Evolutionary conservation across 2,888 invertebrate species (phyloP), one percentile per base, ranked within the genome.

Genomic region (Hirtodrosophila histrioides): DNA sequence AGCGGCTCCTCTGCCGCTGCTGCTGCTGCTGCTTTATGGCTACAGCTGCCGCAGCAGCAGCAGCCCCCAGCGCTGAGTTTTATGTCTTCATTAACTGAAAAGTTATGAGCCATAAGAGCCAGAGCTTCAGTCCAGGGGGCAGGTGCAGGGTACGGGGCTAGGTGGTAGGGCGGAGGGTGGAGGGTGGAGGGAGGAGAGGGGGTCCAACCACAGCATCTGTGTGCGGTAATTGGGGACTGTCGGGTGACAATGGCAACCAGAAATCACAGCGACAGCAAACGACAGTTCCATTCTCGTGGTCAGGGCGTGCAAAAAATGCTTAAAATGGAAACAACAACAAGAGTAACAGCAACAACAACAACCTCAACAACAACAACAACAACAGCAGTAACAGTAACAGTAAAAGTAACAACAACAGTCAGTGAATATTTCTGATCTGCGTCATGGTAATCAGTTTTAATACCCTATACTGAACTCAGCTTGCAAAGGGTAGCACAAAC

Each of bases 81-180:
- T 89, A 88, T 89, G 88, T 89, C 88, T 89, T 88, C 89, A 88
- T 88, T 88, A 88, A 85, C 77, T 78, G 74, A 87, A 86, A 86
- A 89, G 89, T 88, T 89, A 89, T 87, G 84, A 75, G 78, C 79
- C 79, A 75, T 75, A 73, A 73, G 73, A 73, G 72, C 48, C 76
- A 71, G 48, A 40, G 55, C 55, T 33, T 33, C 43, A 46, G 29
- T 8, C 6, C 8, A 33, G 31, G 41, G 33, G 33, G 8, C 8
- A 39, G 33, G 11, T 44, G 37, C 8, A 23, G 27, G 6, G 31
- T 40, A 12, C 36, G 36, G 27, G 48, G 7, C 4, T 11, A 17
- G 17, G 17, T 17, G 17, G 17, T 2, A 1, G 17, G 17, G 17
- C 17, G 2, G 17, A 17, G 17, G 17, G n/a, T n/a, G n/a, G n/a